phyloP scores from a whole-genome alignment of 2,888 invertebrate genomes.

The Dynastes maya region DNA sequence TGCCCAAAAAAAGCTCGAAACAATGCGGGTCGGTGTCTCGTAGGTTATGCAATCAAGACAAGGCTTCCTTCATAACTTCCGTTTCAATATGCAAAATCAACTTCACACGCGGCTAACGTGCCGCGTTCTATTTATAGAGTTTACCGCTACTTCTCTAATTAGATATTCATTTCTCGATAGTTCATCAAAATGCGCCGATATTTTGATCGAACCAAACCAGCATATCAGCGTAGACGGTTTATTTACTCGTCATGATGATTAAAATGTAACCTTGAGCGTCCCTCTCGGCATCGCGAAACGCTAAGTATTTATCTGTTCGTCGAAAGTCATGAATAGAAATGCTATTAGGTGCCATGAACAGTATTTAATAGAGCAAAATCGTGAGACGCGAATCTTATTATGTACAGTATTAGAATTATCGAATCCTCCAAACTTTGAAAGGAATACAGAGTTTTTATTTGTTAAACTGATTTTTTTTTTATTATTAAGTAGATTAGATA shows the following conservation, averaged over 20 bases:
- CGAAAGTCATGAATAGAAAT: slow-evolving; percentile 19
- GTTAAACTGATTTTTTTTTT: too few relatives aligned
- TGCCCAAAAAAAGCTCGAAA: slow-evolving; percentile 52
- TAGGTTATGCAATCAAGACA: slow-evolving; percentile 52
- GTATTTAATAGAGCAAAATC: slow-evolving; percentile 6
- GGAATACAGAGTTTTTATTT: too few relatives aligned
- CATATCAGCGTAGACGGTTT: slow-evolving; percentile 13
- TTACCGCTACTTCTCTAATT: slow-evolving; percentile 51
- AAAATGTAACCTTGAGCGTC: slow-evolving; percentile 47
- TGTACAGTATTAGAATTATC: too few relatives aligned
- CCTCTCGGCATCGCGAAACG: slow-evolving; percentile 28
- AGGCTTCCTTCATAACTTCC: slow-evolving; percentile 54
- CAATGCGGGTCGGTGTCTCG: slow-evolving; percentile 52
- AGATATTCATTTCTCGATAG: slow-evolving; percentile 47
- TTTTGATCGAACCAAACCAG: slow-evolving; percentile 29
- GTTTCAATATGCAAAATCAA: slow-evolving; percentile 52
- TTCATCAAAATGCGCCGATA: slow-evolving; percentile 45
- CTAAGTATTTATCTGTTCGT: slow-evolving; percentile 18
- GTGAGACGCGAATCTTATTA: not conserved
- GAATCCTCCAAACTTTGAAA: too few relatives aligned
- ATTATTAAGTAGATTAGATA: too few relatives aligned
- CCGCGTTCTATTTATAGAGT: slow-evolving; percentile 50
- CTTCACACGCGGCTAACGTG: slow-evolving; percentile 44
- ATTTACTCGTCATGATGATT: slow-evolving; percentile 37
- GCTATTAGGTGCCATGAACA: not conserved